Base-by-base conservation (phyloP, 2,888 invertebrate species). In the Polietes domitor region DNA sequence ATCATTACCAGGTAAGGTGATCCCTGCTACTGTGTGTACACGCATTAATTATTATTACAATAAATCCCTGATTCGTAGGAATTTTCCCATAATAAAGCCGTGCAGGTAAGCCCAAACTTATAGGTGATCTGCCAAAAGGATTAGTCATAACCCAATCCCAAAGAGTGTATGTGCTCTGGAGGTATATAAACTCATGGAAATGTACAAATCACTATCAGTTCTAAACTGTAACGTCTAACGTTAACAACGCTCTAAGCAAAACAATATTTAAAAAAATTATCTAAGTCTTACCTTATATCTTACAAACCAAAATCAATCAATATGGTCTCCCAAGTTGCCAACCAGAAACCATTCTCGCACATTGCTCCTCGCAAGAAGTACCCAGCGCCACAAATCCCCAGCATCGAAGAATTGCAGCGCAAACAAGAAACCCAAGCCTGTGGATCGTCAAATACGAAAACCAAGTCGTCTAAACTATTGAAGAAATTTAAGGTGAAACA, bases 401-500 rank as follows among this genome's bases (percentile, higher is more conserved):
- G 32, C 9, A 68, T 85, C 3, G 83, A 80, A 47, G 88, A 89
- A 19, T 50, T 91, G 37, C 89, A 88, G 41, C 87, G 87, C 37
- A 89, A 88, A 10, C 90, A 89, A 12, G 91, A 90, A 76, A 32
- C 15, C 9, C 63, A 63, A 70, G 7, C 70, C 0, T 1, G 4
- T 5, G n/a, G 7, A 6, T 5, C 7, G 10, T 4, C 32, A 32
- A n/a, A n/a, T n/a, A n/a, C n/a, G n/a, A 28, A 85, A 79, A 85
- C 4, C 79, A 86, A 75, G 24, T 77, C 63, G 0, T n/a, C 88
- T 10, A 87, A 72, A 17, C 9, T 55, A 21, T 10, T 37, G 10
- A 81, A 74, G 7, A 86, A 83, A 43, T 88, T 88, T 32, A 90
- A 87, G 73, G 91, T 91, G 0, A 88, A 88, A 70, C 90, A 89